A percentile compares a stretch with the other conserved stretches of the same genome.
Evolutionary conservation across 2,113 vertebrate species (phyloP).

Genomic region (Thunnus maccoyii): DNA sequence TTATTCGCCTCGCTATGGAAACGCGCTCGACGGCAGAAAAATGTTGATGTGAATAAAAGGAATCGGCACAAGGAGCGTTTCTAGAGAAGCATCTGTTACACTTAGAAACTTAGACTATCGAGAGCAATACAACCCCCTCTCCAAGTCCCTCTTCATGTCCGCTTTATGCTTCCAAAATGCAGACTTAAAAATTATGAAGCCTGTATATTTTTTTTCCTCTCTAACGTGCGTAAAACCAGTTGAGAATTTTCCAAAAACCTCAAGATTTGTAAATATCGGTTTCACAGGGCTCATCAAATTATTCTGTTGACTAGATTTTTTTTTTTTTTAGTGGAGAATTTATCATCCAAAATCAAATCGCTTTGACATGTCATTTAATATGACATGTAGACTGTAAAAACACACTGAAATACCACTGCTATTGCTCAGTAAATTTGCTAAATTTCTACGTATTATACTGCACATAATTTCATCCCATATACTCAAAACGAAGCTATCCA

Average conservation of each 20-base stretch:
- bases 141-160: conserved; percentile 52
- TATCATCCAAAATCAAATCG: conserved; percentile 23
- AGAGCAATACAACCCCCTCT: conserved; percentile 84
- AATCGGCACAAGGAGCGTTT: conserved; percentile 94
- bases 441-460: conserved; percentile 3
- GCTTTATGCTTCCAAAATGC: conserved; percentile 47
- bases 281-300: not conserved
- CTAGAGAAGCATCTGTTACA: conserved; percentile 99
- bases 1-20: conserved; percentile 99
- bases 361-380: conserved; percentile 23
- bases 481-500: conserved; percentile 36
- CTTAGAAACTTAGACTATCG: conserved; percentile 99
- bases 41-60: conserved; percentile 95
- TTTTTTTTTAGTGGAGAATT: conserved; percentile 12
- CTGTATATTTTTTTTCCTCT: not conserved
- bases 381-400: conserved; percentile 14
- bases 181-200: conserved; percentile 39
- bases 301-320: not conserved
- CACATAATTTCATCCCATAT: not conserved
- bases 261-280: not conserved
- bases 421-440: not conserved
- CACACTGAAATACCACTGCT: not conserved
- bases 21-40: conserved; percentile 97
- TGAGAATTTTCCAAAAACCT: not conserved
- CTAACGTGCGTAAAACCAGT: not conserved